These are phyloP conservation scores for Neodontobutis hainanensis DNA, from an alignment of 2,113 vertebrate genomes.

Conservation along the genomic window DNA sequence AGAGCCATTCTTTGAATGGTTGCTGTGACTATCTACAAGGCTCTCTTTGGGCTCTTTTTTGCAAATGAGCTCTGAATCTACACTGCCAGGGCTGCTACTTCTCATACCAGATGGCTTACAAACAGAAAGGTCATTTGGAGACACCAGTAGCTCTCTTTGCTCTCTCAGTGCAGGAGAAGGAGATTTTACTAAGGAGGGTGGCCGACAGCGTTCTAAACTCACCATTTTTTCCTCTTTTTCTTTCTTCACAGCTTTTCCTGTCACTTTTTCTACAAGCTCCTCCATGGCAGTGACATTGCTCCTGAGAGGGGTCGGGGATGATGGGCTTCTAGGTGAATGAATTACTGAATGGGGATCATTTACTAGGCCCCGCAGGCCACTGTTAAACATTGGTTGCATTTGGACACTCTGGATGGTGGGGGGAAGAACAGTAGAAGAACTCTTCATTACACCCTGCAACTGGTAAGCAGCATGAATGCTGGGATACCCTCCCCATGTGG, in stretches of 20 bases:
- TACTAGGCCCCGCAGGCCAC: slow-evolving; percentile 76
- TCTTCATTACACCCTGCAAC: slow-evolving; percentile 89
- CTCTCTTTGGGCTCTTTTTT: slow-evolving; percentile 89
- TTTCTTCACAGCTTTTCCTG: slow-evolving; percentile 92
- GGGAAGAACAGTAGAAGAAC: slow-evolving; percentile 79
- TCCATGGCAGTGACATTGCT: slow-evolving; percentile 99
- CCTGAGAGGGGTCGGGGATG: slow-evolving; percentile 91
- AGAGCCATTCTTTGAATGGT: slow-evolving; percentile 84
- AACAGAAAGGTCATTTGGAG: slow-evolving; percentile 78
- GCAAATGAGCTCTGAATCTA: slow-evolving; percentile 81
- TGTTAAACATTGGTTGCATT: slow-evolving; percentile 88
- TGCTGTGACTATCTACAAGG: slow-evolving; percentile 73
- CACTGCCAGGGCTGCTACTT: slow-evolving; percentile 75
- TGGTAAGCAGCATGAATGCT: slow-evolving; percentile 99
- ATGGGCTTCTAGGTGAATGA: slow-evolving; percentile 86
- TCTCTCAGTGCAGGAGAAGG: slow-evolving; percentile 87
- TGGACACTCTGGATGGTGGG: slow-evolving; percentile 85
- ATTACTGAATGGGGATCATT: slow-evolving; percentile 86
- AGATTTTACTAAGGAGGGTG: slow-evolving; percentile 77
- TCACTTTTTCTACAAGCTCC: slow-evolving; percentile 98
- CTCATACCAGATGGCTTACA: slow-evolving; percentile 75
- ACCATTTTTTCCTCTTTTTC: slow-evolving; percentile 85
- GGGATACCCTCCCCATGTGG: slow-evolving; percentile 97
- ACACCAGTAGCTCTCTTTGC: slow-evolving; percentile 85
- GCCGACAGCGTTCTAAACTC: slow-evolving; percentile 68